Conservation (phyloP, 1,140 invertebrate genomes). For the Chelonus insularis region DNA sequence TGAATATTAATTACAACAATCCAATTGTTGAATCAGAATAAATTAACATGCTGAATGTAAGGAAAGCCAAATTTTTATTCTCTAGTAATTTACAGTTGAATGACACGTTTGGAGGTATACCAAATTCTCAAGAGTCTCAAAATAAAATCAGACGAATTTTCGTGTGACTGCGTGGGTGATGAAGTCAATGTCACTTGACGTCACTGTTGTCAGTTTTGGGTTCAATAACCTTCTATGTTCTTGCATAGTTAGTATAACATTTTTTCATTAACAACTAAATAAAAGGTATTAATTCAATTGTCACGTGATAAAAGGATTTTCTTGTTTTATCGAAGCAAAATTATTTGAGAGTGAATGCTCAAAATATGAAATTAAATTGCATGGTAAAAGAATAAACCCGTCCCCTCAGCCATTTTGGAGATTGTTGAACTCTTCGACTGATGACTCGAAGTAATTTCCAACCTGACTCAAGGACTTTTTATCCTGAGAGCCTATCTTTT, state of each 20-base stretch:
- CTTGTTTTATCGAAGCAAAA: too few species aligned
- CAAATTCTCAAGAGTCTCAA: neutral
- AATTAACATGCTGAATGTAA: too few species aligned
- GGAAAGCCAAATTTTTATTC: too few species aligned
- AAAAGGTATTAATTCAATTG: too few species aligned
- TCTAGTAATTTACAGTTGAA: neutral
- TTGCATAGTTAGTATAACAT: neutral
- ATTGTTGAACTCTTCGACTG: slow-evolving; percentile 38
- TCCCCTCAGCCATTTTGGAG: slow-evolving; percentile 35
- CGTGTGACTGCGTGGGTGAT: neutral
- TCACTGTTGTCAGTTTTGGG: neutral
- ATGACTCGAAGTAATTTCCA: slow-evolving; percentile 33
- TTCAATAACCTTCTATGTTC: neutral
- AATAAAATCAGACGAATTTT: neutral
- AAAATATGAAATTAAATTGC: too few species aligned
- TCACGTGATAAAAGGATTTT: too few species aligned
- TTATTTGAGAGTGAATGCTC: too few species aligned
- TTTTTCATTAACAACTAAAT: too few species aligned
- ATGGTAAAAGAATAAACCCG: too few species aligned
- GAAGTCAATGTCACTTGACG: neutral
- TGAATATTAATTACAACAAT: too few species aligned
- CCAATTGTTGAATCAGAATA: too few species aligned
- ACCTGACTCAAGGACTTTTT: slow-evolving; percentile 34
- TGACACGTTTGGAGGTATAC: neutral
- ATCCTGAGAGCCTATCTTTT: slow-evolving; percentile 8